Evolutionary conservation across 1,140 invertebrate species (phyloP).

Genomic region (Akabosia matsudoensis): DNA sequence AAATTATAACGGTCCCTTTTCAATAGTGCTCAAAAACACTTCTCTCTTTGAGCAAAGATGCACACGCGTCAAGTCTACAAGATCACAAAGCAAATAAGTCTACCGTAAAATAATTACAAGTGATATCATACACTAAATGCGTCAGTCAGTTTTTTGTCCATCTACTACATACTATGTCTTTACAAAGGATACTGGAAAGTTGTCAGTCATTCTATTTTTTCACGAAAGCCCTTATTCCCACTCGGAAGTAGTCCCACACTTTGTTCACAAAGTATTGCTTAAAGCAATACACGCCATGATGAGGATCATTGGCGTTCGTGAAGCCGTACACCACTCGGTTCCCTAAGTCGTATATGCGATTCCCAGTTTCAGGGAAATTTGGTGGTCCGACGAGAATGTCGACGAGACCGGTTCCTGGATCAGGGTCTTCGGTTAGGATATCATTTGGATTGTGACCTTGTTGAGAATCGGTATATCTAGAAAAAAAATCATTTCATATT

Average conservation of each 20-base stretch:
- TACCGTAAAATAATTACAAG: background rate
- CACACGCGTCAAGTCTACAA: background rate
- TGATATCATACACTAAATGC: too few relatives aligned
- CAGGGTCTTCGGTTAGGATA: slow-evolving; percentile 41
- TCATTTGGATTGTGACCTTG: slow-evolving; percentile 25
- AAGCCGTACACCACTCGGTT: slow-evolving; percentile 45
- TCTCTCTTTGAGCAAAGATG: background rate
- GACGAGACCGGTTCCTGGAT: slow-evolving; percentile 40
- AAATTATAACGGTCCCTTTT: background rate
- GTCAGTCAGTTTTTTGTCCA: slow-evolving; percentile 23
- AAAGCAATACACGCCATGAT: slow-evolving; percentile 43
- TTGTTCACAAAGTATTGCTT: slow-evolving; percentile 48
- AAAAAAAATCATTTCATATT: background rate
- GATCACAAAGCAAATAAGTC: background rate
- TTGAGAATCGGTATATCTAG: background rate
- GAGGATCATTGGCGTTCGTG: slow-evolving; percentile 42
- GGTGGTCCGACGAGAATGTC: slow-evolving; percentile 41
- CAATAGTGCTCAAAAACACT: background rate
- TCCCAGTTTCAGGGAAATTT: slow-evolving; percentile 44
- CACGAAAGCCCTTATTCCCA: slow-evolving; percentile 43
- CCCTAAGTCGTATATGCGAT: slow-evolving; percentile 43
- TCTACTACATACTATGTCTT: background rate
- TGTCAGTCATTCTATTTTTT: background rate
- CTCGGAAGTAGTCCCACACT: slow-evolving; percentile 45
- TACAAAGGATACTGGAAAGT: background rate